A percentile compares a stretch with the other conserved stretches of the same genome.
These are phyloP conservation scores for Oxystoma pomonae DNA, from an alignment of 2,888 invertebrate genomes.

Conservation along the genomic window DNA sequence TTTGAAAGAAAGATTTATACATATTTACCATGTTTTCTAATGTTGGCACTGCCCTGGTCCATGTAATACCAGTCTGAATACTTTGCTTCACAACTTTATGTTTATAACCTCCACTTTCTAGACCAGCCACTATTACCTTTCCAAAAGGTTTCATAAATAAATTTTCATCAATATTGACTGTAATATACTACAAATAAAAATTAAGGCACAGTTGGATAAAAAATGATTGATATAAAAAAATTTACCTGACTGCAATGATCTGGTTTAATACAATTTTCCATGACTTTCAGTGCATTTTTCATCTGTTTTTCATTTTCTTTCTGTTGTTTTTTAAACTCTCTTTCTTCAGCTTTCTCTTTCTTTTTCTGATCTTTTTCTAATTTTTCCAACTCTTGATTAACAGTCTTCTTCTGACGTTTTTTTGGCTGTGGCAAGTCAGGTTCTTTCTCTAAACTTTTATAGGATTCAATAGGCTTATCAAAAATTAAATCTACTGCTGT, in stretches of 20 bases:
- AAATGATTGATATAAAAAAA: constrained; percentile 13
- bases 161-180: constrained; percentile 37
- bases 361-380: constrained; percentile 16
- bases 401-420: constrained; percentile 7
- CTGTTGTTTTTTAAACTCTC: constrained; percentile 18
- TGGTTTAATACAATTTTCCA: constrained; percentile 35
- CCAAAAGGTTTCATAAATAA: constrained; percentile 34
- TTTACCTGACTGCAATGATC: constrained; percentile 39
- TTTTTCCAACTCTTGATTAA: constrained; percentile 9
- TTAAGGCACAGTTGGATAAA: not conserved
- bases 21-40: constrained; percentile 27
- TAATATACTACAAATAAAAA: constrained; percentile 35
- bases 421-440: constrained; percentile 1
- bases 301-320: constrained; percentile 26
- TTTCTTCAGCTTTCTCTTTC: constrained; percentile 16
- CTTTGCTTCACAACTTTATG: constrained; percentile 38
- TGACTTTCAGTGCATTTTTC: constrained; percentile 27
- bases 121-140: constrained; percentile 33
- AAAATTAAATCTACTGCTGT: not conserved
- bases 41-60: constrained; percentile 42
- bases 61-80: constrained; percentile 45
- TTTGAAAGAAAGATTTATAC: not conserved
- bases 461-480: not conserved
- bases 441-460: not conserved
- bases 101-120: constrained; percentile 37